phyloP scores from a whole-genome alignment of 2,888 invertebrate genomes.

The Enchytraeus crypticus region DNA sequence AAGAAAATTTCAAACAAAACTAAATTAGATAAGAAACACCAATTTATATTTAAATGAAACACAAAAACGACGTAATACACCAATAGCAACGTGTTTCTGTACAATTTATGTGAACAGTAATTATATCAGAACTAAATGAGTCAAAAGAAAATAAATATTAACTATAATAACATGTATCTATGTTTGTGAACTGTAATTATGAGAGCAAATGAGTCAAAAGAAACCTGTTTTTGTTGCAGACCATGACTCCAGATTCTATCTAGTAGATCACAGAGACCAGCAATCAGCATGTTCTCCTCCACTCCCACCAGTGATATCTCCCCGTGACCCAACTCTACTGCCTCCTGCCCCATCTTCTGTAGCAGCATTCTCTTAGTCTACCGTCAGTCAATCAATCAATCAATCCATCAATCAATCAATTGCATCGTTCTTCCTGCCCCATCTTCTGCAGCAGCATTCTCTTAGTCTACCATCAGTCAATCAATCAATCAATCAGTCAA shows the following conservation, averaged over 20 bases:
- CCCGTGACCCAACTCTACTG: conserved; percentile 76
- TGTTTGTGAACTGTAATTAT: too few species aligned
- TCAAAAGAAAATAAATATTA: too few species aligned
- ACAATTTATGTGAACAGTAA: too few species aligned
- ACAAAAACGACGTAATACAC: too few species aligned
- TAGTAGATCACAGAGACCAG: conserved; percentile 90
- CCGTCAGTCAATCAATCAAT: conserved; percentile 45
- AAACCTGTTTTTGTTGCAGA: conserved; percentile 75
- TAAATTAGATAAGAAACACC: too few species aligned
- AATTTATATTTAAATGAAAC: too few species aligned
- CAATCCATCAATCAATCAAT: too few species aligned
- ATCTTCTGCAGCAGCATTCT: conserved; percentile 95
- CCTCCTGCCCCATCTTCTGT: conserved; percentile 95
- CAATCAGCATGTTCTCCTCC: conserved; percentile 94
- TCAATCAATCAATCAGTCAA: too few species aligned
- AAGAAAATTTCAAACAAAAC: too few species aligned
- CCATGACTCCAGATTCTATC: conserved; percentile 98
- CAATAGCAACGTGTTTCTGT: too few species aligned
- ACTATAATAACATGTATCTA: too few species aligned
- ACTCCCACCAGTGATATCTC: conserved; percentile 60
- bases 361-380: conserved; percentile 94
- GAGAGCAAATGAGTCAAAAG: not conserved
- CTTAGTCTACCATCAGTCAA: conserved; percentile 67
- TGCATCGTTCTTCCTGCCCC: conserved; percentile 68
- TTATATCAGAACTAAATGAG: too few species aligned